A percentile compares a stretch with the other conserved stretches of the same genome.
phyloP scores from a whole-genome alignment of 2,113 vertebrate genomes.

The Nycticorax nycticorax region DNA sequence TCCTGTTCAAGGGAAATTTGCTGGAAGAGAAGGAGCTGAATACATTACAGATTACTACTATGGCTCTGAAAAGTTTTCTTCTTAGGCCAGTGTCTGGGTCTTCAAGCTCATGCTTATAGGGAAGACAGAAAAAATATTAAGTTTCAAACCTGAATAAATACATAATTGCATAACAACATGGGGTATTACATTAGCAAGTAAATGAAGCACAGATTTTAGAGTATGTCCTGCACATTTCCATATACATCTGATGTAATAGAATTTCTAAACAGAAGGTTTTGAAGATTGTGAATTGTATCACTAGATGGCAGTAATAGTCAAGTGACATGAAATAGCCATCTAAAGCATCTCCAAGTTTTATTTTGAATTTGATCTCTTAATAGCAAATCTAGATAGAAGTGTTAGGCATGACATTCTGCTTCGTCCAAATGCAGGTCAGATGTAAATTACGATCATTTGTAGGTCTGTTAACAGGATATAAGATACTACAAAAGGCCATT shows the following conservation, averaged over 20 bases:
- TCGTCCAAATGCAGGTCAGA: background rate
- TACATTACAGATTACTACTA: background rate
- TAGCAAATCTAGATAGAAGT: background rate
- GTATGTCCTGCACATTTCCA: background rate
- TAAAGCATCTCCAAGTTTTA: background rate
- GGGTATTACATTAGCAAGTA: background rate
- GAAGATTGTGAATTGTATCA: background rate
- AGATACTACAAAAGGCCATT: background rate
- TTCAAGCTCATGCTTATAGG: background rate
- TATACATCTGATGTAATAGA: background rate
- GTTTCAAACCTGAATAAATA: background rate
- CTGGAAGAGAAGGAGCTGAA: background rate
- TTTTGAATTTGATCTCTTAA: background rate
- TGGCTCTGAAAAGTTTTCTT: background rate
- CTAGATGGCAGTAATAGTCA: conserved; percentile 65
- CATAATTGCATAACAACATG: background rate
- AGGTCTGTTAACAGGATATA: background rate
- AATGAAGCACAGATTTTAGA: background rate
- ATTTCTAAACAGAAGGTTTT: background rate
- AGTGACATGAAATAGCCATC: background rate
- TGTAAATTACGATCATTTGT: background rate
- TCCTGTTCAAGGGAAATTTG: background rate
- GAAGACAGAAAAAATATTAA: background rate
- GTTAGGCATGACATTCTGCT: background rate
- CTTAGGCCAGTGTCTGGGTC: background rate